Base-by-base conservation (phyloP, 2,888 invertebrate species). In the Conchocele bisecta region DNA sequence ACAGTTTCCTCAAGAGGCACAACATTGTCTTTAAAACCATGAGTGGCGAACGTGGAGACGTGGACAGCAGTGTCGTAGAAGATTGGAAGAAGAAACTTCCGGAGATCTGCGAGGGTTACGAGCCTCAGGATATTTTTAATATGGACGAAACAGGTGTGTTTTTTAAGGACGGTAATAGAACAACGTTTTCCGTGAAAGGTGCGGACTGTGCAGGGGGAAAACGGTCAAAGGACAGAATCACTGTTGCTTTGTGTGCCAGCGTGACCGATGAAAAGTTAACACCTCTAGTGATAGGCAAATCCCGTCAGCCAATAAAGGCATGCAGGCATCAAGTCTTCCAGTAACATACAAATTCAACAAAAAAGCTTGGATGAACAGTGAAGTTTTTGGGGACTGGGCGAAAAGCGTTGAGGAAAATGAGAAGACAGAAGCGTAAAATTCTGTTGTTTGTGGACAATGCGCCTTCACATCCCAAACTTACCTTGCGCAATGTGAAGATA, bases 71-170 rank as follows among this genome's bases (percentile, higher is more conserved):
- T 6, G 41, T 42, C 20, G 54, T 54, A 26, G 33, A 37, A 6
- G 54, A 73, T 33, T 73, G 73, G 73, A 73, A 46, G 42, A 37
- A 6, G 1, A 68, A 64, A 64, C 50, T 73, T 9, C 54, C 53
- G 24, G 42, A 58, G 1, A 11, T 68, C 13, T 73, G 67, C 64
- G 56, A 59, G 56, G 67, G 58, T 11, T 68, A 73, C 56, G 67
- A 63, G 1, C 63, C 46, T n/a, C 53, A 54, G 31, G 44, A 58
- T 31, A 64, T 59, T 31, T 63, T 54, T 17, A 64, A 70, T 42
- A 70, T 64, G 70, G 70, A 70, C 22, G 59, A 70, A 41, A 58
- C 64, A 15, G 70, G 70, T 28, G 15, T 73, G 13, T 59, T 73
- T 33, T 60, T 41, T 37, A 51, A 33, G n/a, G 42, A 57, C 15